A percentile compares a stretch with the other conserved stretches of the same genome.
phyloP scores from a whole-genome alignment of 2,888 invertebrate species.

The Sarcophaga carnaria region DNA sequence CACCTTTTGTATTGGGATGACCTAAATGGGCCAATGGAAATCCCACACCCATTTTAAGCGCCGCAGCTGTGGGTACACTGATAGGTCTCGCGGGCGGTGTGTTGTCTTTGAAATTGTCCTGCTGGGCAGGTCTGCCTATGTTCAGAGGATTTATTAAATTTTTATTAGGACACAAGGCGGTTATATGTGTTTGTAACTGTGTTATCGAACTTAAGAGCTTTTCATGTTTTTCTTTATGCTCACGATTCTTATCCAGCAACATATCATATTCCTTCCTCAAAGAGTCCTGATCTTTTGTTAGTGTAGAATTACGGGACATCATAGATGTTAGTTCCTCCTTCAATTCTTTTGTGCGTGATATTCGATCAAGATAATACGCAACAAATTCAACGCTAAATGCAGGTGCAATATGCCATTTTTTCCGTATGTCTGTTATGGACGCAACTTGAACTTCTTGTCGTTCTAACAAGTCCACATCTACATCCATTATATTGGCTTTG shows the following conservation, averaged over 20 bases:
- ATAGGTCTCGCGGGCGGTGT: conserved; percentile 84
- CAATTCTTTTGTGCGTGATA: conserved; percentile 90
- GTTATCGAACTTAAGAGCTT: conserved; percentile 75
- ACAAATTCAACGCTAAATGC: conserved; percentile 97
- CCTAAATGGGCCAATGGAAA: conserved; percentile 88
- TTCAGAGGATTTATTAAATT: conserved; percentile 84
- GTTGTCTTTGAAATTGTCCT: conserved; percentile 76
- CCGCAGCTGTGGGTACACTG: conserved; percentile 90
- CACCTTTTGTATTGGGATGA: conserved; percentile 85
- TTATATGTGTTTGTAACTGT: conserved; percentile 84
- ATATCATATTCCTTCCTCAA: conserved; percentile 90
- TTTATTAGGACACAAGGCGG: conserved; percentile 85
- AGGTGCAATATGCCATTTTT: conserved; percentile 96
- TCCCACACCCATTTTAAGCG: conserved; percentile 93
- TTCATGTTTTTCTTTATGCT: conserved; percentile 84
- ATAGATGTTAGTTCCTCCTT: conserved; percentile 89
- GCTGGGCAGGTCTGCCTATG: conserved; percentile 81
- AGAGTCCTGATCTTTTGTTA: conserved; percentile 90
- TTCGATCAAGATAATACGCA: conserved; percentile 95
- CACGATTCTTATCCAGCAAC: conserved; percentile 86
- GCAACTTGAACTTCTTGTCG: conserved; percentile 92
- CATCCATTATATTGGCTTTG: conserved; percentile 95
- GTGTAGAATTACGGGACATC: conserved; percentile 87
- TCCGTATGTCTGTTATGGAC: conserved; percentile 91
- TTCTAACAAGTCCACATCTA: conserved; percentile 91